Evolutionary conservation across 1,140 invertebrate species (phyloP).

Genomic region (Drosophila pandora): DNA sequence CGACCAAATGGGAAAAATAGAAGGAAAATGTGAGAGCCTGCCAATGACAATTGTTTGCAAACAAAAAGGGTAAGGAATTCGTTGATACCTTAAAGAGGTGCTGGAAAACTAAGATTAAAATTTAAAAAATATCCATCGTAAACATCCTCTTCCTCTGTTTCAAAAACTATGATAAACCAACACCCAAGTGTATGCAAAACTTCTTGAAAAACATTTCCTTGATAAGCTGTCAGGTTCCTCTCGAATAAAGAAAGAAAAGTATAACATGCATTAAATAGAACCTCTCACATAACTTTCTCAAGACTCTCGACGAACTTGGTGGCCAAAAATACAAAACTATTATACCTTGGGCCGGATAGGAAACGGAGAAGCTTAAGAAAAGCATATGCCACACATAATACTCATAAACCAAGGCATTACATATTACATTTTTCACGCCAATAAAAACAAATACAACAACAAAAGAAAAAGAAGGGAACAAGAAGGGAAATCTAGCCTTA

Average conservation of each 20-base stretch:
- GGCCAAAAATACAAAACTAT: slow-evolving; percentile 29
- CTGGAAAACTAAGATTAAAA: background rate
- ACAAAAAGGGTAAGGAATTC: background rate
- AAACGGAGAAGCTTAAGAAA: slow-evolving; percentile 4
- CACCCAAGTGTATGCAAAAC: slow-evolving; percentile 16
- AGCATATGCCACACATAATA: slow-evolving; percentile 52
- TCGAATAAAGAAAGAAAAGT: background rate
- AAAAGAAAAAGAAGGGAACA: slow-evolving; percentile 28
- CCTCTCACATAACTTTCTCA: slow-evolving; percentile 68
- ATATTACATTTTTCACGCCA: slow-evolving; percentile 80
- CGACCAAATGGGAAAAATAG: slow-evolving; percentile 10
- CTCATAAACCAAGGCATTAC: slow-evolving; percentile 36
- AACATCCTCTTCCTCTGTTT: no score
- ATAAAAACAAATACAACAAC: slow-evolving; percentile 78
- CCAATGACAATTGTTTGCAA: slow-evolving; percentile 7
- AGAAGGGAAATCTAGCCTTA: slow-evolving; percentile 36
- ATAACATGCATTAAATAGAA: slow-evolving; percentile 29
- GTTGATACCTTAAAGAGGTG: slow-evolving; percentile 2
- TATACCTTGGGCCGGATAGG: slow-evolving; percentile 7
- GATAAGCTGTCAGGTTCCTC: slow-evolving; percentile 17
- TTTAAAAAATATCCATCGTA: no score
- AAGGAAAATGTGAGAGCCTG: background rate
- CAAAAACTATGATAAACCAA: slow-evolving; percentile 4
- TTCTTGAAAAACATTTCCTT: slow-evolving; percentile 8
- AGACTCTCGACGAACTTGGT: slow-evolving; percentile 21